Evolutionary conservation across 2,888 invertebrate species (phyloP).

Genomic region (Noctua pronuba): DNA sequence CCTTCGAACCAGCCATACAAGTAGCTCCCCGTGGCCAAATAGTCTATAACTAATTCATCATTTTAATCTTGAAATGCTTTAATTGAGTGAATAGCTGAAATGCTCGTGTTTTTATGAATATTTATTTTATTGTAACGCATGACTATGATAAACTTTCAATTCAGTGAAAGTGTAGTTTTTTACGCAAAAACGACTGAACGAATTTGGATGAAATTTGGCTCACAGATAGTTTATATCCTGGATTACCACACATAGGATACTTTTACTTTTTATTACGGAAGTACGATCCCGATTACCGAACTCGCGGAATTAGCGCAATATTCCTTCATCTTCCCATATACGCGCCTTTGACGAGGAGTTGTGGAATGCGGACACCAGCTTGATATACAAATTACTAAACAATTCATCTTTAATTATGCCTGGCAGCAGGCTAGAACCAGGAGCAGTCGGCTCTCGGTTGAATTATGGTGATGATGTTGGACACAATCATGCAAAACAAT

Average conservation of each 20-base stretch:
- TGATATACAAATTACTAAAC: not conserved
- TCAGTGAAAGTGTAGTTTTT: not conserved
- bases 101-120: not conserved
- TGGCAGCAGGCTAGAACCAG: not conserved
- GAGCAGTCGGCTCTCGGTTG: no score
- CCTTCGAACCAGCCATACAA: slow-evolving; percentile 43
- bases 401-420: not conserved
- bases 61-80: slow-evolving; percentile 14
- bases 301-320: not conserved
- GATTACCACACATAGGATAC: no score
- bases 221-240: not conserved
- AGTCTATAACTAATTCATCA: slow-evolving; percentile 27
- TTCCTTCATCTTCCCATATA: not conserved
- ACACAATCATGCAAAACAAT: not conserved
- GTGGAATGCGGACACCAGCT: not conserved
- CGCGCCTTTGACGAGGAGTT: not conserved
- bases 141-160: not conserved
- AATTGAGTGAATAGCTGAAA: not conserved
- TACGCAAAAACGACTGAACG: not conserved
- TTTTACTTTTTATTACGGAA: not conserved
- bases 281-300: not conserved
- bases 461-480: no score
- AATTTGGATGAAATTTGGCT: not conserved
- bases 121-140: not conserved
- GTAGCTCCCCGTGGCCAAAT: slow-evolving; percentile 33